Evolutionary conservation across 2,797 vertebrate species (phyloP).

Genomic region (Rhadinocentrus ornatus): DNA sequence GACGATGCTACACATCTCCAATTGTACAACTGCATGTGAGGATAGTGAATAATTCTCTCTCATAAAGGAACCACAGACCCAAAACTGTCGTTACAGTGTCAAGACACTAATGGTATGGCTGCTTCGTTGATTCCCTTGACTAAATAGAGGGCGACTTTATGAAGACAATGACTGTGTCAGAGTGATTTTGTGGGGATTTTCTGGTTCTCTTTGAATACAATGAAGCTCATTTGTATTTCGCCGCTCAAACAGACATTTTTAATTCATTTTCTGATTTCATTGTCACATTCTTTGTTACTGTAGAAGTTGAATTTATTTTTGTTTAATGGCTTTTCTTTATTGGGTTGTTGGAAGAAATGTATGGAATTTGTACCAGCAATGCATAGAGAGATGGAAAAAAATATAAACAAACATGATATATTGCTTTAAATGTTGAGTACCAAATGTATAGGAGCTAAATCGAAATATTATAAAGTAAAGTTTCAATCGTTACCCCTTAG

Average conservation of each 20-base stretch:
- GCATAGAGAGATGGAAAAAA: neutral
- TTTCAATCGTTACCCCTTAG: neutral
- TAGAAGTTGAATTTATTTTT: slow-evolving; percentile 43
- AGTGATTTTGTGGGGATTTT: slow-evolving; percentile 69
- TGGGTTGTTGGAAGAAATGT: slow-evolving; percentile 21
- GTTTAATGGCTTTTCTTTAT: slow-evolving; percentile 16
- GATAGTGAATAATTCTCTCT: slow-evolving; percentile 50
- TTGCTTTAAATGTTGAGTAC: neutral
- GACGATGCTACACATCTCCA: slow-evolving; percentile 30
- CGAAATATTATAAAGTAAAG: slow-evolving; percentile 27
- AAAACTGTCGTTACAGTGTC: slow-evolving; percentile 63
- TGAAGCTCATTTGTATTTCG: slow-evolving; percentile 61
- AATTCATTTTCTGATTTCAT: slow-evolving; percentile 60
- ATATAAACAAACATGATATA: neutral
- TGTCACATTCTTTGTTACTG: slow-evolving; percentile 51
- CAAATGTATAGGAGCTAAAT: slow-evolving; percentile 9
- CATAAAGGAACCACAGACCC: slow-evolving; percentile 61
- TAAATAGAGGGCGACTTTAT: slow-evolving; percentile 65
- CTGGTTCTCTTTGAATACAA: slow-evolving; percentile 55
- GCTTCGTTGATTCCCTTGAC: slow-evolving; percentile 57
- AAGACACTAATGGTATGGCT: slow-evolving; percentile 60
- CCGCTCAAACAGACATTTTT: slow-evolving; percentile 41
- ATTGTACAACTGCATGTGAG: slow-evolving; percentile 39
- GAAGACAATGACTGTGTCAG: slow-evolving; percentile 68
- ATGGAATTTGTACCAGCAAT: slow-evolving; percentile 9